These are phyloP conservation scores for Patagioenas fasciata DNA, from an alignment of 2,113 vertebrate species.

Conservation along the genomic window DNA sequence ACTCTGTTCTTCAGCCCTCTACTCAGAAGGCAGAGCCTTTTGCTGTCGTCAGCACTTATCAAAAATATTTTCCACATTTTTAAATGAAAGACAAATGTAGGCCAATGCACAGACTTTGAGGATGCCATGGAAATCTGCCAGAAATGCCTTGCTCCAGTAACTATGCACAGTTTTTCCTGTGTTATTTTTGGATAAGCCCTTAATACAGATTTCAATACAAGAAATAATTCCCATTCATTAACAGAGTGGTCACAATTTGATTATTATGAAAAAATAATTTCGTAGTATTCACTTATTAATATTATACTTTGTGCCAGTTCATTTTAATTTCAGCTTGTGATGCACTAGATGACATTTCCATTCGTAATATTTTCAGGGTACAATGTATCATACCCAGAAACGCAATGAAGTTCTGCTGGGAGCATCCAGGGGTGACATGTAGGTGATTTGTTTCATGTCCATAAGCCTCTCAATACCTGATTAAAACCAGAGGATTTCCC, in stretches of 20 bases:
- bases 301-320: background rate
- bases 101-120: background rate
- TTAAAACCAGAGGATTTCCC: background rate
- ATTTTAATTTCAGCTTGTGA: background rate
- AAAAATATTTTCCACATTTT: background rate
- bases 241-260: background rate
- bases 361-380: background rate
- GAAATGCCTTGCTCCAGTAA: background rate
- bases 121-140: background rate
- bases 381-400: background rate
- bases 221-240: background rate
- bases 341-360: background rate
- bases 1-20: background rate
- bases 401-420: background rate
- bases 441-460: background rate
- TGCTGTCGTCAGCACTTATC: background rate
- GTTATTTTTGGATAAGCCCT: slow-evolving; percentile 24
- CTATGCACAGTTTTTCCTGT: slow-evolving; percentile 10
- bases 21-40: background rate
- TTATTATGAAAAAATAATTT: background rate
- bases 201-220: background rate
- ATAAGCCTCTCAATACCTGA: background rate
- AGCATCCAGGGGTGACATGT: background rate
- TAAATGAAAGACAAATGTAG: slow-evolving; percentile 13
- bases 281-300: background rate